Evolutionary conservation across 2,888 invertebrate genomes (phyloP).

Genomic region (Theodoxus fluviatilis): DNA sequence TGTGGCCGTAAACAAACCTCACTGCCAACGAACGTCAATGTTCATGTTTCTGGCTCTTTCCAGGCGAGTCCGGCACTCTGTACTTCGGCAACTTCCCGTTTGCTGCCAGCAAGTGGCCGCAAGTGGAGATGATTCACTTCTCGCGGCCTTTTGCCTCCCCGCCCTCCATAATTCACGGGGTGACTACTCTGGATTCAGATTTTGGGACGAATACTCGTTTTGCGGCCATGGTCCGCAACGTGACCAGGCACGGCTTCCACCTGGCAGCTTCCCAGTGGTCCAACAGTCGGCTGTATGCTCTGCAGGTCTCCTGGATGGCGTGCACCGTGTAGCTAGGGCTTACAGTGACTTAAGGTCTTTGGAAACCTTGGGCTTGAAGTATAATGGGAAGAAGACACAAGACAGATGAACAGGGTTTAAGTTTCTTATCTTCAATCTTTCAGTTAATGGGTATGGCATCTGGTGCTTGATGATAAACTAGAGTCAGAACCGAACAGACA

Average conservation of each 20-base stretch:
- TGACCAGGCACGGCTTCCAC: constrained; percentile 1
- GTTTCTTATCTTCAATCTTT: too few relatives aligned
- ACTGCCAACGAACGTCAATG: too few relatives aligned
- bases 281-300: constrained; percentile 24
- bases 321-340: constrained; percentile 4
- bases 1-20: too few relatives aligned
- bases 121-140: constrained; percentile 17
- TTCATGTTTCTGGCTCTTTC: too few relatives aligned
- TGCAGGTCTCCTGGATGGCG: constrained; percentile 29
- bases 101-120: constrained; percentile 25
- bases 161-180: constrained; percentile 16
- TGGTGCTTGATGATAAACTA: too few relatives aligned
- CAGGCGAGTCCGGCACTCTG: constrained; percentile 26
- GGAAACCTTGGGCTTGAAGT: too few relatives aligned
- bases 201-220: constrained; percentile 25
- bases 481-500: too few relatives aligned
- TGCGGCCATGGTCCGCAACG: constrained; percentile 11
- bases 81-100: constrained; percentile 27
- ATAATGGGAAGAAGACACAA: too few relatives aligned
- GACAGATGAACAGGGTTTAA: too few relatives aligned
- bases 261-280: constrained; percentile 23
- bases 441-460: too few relatives aligned
- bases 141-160: constrained; percentile 11
- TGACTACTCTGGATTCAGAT: constrained; percentile 24
- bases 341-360: too few relatives aligned